Percentiles rank a stretch among this genome's conserved stretches.
Conservation (phyloP, 2,888 invertebrate species). For the Drosophila acutilabella region DNA sequence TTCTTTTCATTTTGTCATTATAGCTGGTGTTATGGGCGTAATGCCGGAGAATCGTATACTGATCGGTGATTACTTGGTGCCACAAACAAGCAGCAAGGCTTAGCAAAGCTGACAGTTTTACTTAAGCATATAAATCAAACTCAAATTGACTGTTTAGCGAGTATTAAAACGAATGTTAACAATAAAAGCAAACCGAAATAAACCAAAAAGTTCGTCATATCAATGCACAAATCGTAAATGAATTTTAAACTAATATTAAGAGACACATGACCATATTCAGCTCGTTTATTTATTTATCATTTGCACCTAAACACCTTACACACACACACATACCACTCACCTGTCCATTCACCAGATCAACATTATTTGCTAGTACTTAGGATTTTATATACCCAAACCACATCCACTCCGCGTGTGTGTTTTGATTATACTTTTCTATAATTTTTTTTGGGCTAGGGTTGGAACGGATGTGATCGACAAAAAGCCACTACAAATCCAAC, state of each 20-base stretch:
- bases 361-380: conserved; percentile 20
- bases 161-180: conserved; percentile 6
- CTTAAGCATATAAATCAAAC: conserved; percentile 2
- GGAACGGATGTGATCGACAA: conserved; percentile 39
- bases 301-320: conserved; percentile 47
- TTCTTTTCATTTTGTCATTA: conserved; percentile 39
- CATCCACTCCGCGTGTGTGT: conserved; percentile 27
- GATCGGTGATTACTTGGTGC: conserved; percentile 88
- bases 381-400: conserved; percentile 5
- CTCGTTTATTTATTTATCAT: conserved; percentile 64
- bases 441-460: conserved; percentile 41
- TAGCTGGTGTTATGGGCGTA: conserved; percentile 87
- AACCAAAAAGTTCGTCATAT: conserved; percentile 70
- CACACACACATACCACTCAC: conserved; percentile 16
- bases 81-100: conserved; percentile 85
- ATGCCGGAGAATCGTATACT: conserved; percentile 88
- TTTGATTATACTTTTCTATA: background rate
- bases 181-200: conserved; percentile 25
- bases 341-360: conserved; percentile 4
- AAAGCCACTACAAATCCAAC: conserved; percentile 26
- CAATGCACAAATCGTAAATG: conserved; percentile 58
- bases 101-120: conserved; percentile 42
- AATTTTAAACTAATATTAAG: background rate
- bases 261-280: conserved; percentile 22
- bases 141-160: conserved; percentile 2